Conservation (phyloP, 1,140 invertebrate species). For the Gonatopus flavifemur region DNA sequence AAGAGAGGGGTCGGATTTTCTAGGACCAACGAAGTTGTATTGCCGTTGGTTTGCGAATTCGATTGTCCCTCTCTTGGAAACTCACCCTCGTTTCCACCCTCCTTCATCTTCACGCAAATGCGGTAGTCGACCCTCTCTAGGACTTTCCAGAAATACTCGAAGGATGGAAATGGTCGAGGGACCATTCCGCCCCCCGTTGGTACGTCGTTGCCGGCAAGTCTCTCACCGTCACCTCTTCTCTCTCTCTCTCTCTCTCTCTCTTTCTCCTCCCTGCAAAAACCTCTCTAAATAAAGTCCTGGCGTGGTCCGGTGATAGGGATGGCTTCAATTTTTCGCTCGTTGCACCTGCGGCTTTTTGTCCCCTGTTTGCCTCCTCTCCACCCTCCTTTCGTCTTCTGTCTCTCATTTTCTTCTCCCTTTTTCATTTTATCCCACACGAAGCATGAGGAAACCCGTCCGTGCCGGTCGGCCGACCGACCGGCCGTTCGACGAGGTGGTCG, state of each 20-base stretch:
- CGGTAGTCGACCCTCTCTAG: too few relatives aligned
- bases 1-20: conserved; percentile 3
- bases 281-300: conserved; percentile 26
- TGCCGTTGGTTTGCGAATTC: conserved; percentile 33
- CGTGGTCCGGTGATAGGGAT: conserved; percentile 9
- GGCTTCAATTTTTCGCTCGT: conserved; percentile 43
- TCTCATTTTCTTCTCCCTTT: too few relatives aligned
- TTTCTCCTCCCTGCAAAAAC: conserved; percentile 16
- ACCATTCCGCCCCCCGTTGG: too few relatives aligned
- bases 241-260: neutral
- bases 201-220: too few relatives aligned
- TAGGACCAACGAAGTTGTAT: conserved; percentile 14
- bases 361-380: neutral
- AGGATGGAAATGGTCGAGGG: too few relatives aligned
- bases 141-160: too few relatives aligned
- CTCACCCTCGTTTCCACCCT: neutral
- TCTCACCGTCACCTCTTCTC: too few relatives aligned
- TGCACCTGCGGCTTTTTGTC: conserved; percentile 39
- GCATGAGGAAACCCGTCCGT: conserved; percentile 21
- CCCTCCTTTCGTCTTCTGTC: too few relatives aligned
- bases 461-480: conserved; percentile 17
- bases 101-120: conserved; percentile 10
- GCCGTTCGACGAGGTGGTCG: too few relatives aligned
- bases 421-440: neutral
- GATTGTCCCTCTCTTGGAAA: conserved; percentile 29